Evolutionary conservation across 2,888 invertebrate species (phyloP).

Genomic region (Seladonia tumulorum): DNA sequence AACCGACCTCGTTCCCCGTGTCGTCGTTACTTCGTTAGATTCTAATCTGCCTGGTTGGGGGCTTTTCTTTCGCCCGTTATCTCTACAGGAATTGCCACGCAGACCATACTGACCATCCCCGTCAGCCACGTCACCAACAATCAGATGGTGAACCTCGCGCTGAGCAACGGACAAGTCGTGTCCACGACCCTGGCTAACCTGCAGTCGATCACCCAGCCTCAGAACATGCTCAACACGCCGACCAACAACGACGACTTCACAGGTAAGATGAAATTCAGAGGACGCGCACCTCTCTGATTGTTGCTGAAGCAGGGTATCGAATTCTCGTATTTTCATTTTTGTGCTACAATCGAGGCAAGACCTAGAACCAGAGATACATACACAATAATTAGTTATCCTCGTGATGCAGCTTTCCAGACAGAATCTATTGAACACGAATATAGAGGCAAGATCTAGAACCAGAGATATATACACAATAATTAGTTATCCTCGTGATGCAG

Average conservation of each 20-base stretch:
- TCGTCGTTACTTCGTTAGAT: constrained; percentile 16
- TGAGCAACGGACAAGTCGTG: constrained; percentile 94
- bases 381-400: too few species aligned
- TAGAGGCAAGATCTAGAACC: too few species aligned
- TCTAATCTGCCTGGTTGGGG: constrained; percentile 3
- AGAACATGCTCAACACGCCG: constrained; percentile 87
- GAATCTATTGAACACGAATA: too few species aligned
- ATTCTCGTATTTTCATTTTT: too few species aligned
- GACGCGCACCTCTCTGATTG: too few species aligned
- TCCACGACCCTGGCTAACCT: constrained; percentile 93
- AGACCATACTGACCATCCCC: constrained; percentile 97
- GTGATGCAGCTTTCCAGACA: too few species aligned
- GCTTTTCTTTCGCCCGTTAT: not conserved
- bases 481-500: too few species aligned
- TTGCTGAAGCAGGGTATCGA: not conserved
- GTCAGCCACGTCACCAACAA: constrained; percentile 93
- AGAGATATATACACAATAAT: too few species aligned
- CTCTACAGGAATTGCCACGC: constrained; percentile 93
- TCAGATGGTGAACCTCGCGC: constrained; percentile 91
- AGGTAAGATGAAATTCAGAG: constrained; percentile 22
- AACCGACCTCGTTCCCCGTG: constrained; percentile 16
- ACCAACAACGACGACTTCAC: constrained; percentile 82
- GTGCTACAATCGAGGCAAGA: too few species aligned
- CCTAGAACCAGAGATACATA: too few species aligned
- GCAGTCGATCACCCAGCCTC: constrained; percentile 91